Evolutionary conservation across 2,113 vertebrate genomes (phyloP).

Genomic region (Bostrychus sinensis): DNA sequence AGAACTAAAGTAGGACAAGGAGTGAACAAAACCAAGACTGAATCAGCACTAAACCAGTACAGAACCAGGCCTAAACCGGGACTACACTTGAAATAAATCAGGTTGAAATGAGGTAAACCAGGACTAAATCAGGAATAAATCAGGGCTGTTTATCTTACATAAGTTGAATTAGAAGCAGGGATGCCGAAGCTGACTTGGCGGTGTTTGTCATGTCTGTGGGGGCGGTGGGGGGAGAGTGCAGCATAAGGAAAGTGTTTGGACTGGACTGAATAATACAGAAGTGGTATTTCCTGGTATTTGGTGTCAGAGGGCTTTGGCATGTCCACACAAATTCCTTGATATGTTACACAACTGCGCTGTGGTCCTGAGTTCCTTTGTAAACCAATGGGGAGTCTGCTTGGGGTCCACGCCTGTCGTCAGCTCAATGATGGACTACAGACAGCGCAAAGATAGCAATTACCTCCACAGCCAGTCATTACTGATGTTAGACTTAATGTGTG

Average conservation of each 20-base stretch:
- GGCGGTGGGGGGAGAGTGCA: slow-evolving; percentile 20
- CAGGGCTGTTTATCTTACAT: no score
- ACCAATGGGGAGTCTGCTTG: slow-evolving; percentile 37
- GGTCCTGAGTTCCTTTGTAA: slow-evolving; percentile 33
- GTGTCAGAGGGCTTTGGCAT: slow-evolving; percentile 45
- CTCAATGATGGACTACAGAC: slow-evolving; percentile 40
- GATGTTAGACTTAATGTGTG: slow-evolving; percentile 20
- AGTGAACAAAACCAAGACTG: background rate
- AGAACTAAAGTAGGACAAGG: no score
- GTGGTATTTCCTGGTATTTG: slow-evolving; percentile 64
- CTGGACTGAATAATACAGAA: slow-evolving; percentile 52
- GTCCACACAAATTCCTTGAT: slow-evolving; percentile 34
- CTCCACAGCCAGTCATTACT: slow-evolving; percentile 51
- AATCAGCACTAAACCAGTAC: background rate
- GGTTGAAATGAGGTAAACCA: background rate
- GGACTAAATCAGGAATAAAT: background rate
- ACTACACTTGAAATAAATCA: background rate
- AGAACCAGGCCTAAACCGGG: background rate
- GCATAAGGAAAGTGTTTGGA: slow-evolving; percentile 53
- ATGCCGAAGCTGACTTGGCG: no score
- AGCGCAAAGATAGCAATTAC: slow-evolving; percentile 59
- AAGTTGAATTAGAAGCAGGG: no score
- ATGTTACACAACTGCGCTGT: slow-evolving; percentile 55
- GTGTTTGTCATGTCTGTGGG: slow-evolving; percentile 9
- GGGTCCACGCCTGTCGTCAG: slow-evolving; percentile 62